These are phyloP conservation scores for Origma solitaria DNA, from an alignment of 2,113 vertebrate genomes.

Conservation along the genomic window DNA sequence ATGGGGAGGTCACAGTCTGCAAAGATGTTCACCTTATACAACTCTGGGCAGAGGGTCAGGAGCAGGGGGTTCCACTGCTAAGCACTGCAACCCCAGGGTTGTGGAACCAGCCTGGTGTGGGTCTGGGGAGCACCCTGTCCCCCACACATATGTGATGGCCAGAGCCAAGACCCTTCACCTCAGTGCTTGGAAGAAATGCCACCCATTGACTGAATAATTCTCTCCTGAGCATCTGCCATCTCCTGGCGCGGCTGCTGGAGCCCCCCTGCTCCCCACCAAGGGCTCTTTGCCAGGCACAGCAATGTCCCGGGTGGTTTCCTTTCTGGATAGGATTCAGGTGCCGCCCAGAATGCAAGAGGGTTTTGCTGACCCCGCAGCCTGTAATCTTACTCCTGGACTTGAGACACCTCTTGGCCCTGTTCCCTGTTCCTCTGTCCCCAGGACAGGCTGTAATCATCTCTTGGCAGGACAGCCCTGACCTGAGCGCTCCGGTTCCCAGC, in stretches of 20 bases:
- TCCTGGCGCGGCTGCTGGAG: neutral
- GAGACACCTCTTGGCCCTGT: neutral
- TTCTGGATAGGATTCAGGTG: neutral
- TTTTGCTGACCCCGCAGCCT: neutral
- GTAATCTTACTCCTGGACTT: neutral
- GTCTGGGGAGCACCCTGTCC: neutral
- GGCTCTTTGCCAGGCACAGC: neutral
- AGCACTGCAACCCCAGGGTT: neutral
- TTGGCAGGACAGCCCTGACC: constrained; percentile 16
- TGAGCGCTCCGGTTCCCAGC: neutral
- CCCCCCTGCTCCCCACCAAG: neutral
- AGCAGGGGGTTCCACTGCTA: neutral
- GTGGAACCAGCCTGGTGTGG: neutral
- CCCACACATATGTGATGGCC: neutral
- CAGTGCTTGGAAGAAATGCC: neutral
- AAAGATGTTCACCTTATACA: neutral
- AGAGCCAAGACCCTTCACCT: neutral
- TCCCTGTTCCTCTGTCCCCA: neutral
- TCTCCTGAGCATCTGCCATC: accelerated
- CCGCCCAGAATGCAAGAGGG: accelerated
- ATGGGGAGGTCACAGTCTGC: neutral
- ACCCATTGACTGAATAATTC: accelerated
- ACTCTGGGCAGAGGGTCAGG: accelerated
- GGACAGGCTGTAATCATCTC: neutral
- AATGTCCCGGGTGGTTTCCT: neutral